phyloP scores from a whole-genome alignment of 2,113 vertebrate genomes.

The Chionodraco myersi region DNA sequence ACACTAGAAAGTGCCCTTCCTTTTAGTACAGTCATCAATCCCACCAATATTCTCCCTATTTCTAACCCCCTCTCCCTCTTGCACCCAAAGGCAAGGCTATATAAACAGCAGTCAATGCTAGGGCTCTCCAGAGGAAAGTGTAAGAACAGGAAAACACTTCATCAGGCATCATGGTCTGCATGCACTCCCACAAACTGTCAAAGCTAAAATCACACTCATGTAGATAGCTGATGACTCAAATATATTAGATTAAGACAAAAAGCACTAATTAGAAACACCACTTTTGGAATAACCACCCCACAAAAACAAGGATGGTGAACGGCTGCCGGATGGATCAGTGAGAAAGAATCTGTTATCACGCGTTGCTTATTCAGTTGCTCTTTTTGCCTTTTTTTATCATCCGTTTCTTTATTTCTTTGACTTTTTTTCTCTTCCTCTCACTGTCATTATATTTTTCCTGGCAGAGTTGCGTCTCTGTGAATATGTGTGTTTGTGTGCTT shows the following conservation, averaged over 20 bases:
- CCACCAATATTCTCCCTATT: constrained; percentile 4
- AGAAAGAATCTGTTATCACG: constrained; percentile 28
- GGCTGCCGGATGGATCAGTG: neutral
- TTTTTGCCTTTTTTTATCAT: constrained; percentile 15
- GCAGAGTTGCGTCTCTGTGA: constrained; percentile 3
- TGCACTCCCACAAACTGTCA: constrained; percentile 11
- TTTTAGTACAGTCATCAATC: constrained; percentile 36
- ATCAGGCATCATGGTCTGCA: constrained; percentile 23
- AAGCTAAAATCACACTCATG: constrained; percentile 1
- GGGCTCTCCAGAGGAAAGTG: constrained; percentile 44
- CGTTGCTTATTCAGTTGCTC: constrained; percentile 23
- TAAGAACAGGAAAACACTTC: constrained; percentile 30
- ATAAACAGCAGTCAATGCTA: constrained; percentile 50
- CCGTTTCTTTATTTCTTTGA: constrained; percentile 12
- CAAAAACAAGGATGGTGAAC: constrained; percentile 16
- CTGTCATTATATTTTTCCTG: constrained; percentile 3
- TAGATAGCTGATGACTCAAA: neutral
- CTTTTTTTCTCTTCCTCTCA: neutral
- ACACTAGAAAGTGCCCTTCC: constrained; percentile 7
- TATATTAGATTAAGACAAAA: neutral
- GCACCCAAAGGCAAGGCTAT: constrained; percentile 32
- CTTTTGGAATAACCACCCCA: no score
- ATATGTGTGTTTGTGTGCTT: neutral
- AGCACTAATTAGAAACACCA: neutral
- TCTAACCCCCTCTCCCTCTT: constrained; percentile 8